Base-by-base conservation (phyloP, 2,888 invertebrate species). In the Dendrolimus pini region DNA sequence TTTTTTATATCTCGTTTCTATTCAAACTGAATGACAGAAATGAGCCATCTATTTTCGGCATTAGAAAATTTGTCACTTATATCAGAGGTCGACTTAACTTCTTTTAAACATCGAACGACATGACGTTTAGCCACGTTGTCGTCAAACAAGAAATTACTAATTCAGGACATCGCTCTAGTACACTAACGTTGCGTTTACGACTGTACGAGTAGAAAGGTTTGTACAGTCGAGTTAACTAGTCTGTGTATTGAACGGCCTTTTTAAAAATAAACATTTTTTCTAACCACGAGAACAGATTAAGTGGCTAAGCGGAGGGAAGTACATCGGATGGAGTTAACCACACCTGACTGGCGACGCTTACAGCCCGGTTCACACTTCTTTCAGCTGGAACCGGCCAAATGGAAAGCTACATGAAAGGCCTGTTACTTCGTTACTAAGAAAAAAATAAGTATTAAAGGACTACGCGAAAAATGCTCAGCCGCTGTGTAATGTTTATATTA, bases 351-450 rank as follows among this genome's bases (percentile, higher is more conserved):
- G 70, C 76, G 74, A 74, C 73, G 78, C 80, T 85, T 75, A 85
- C 86, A 80, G 83, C 67, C 82, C 77, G 84, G 62, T 85, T 85
- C 78, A 85, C 86, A 82, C 81, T 87, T 87, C 85, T 85, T 86
- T 83, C 83, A 85, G 80, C 78, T 69, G 72, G 77, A 84, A 77
- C 81, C 84, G 86, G 64, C 84, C 80, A 80, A 75, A 85, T 74
- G 87, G 87, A 87, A 86, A 85, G 75, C 77, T 73, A 86, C 88
- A 87, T 89, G 81, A 89, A 89, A 89, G 89, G 87, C 78, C 72
- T 72, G 68, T 66, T 76, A 82, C 81, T 76, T 76, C 77, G 76
- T 77, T 77, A 78, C 71, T 73, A 80, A 82, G 79, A 83, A 83
- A 84, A 84, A 80, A 67, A 59, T 61, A 55, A 13, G 42, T 57